Conservation (phyloP, 2,888 invertebrate genomes). For the Synergus laeviventris region DNA sequence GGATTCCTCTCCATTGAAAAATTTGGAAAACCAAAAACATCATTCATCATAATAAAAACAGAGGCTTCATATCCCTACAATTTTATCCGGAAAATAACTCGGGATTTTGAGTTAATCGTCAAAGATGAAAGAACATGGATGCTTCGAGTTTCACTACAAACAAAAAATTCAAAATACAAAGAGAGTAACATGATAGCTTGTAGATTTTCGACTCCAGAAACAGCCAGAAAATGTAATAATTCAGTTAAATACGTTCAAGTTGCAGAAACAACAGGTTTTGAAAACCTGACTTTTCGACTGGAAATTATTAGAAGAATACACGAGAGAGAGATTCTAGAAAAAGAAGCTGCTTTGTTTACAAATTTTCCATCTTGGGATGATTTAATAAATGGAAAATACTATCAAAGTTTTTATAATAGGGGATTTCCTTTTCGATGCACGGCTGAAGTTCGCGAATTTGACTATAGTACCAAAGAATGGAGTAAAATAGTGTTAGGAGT, state of each 20-base stretch:
- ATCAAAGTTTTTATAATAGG: constrained; percentile 10
- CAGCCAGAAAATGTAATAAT: not conserved
- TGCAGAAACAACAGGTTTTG: not conserved
- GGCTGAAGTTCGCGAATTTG: constrained; percentile 20
- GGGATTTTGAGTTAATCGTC: not conserved
- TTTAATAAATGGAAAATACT: constrained; percentile 19
- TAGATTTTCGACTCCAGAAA: not conserved
- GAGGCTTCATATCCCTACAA: not conserved
- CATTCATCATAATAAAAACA: constrained; percentile 6
- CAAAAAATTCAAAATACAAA: constrained; percentile 9
- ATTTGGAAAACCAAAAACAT: not conserved
- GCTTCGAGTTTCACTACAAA: not conserved
- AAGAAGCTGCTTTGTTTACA: not conserved
- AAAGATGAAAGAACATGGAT: constrained; percentile 29
- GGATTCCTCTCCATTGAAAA: constrained; percentile 4
- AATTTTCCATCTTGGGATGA: constrained; percentile 13
- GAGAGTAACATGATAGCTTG: constrained; percentile 15
- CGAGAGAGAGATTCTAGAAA: not conserved
- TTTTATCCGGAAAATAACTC: constrained; percentile 24
- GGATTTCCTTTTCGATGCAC: not conserved
- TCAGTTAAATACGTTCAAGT: not conserved
- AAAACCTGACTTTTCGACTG: constrained; percentile 19
- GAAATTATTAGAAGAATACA: not conserved
- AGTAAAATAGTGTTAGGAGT: not conserved
- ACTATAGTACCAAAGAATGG: not conserved